These are phyloP conservation scores for Cynoglossus semilaevis DNA, from an alignment of 2,113 vertebrate species.

Conservation along the genomic window DNA sequence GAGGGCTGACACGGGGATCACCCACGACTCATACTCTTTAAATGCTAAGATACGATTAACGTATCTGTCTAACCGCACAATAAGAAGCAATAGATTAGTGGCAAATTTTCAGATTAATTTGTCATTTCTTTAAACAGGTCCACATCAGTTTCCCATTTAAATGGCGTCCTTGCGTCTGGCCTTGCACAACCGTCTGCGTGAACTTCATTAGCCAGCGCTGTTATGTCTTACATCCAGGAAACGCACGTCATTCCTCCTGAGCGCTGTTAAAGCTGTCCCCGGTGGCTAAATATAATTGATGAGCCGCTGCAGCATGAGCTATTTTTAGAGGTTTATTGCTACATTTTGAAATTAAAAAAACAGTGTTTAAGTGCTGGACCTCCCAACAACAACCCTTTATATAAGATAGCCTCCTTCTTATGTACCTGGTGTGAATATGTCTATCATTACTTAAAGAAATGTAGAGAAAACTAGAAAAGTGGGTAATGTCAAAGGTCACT, in stretches of 20 bases:
- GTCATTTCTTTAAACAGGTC: background rate
- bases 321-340: constrained; percentile 65
- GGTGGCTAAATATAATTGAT: constrained; percentile 60
- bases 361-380: constrained; percentile 47
- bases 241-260: constrained; percentile 45
- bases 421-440: constrained; percentile 3
- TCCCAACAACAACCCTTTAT: constrained; percentile 48
- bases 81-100: too few relatives aligned
- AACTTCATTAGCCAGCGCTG: constrained; percentile 58
- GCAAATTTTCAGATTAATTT: too few relatives aligned
- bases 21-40: too few relatives aligned
- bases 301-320: constrained; percentile 50
- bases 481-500: too few relatives aligned
- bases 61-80: too few relatives aligned
- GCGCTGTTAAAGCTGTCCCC: constrained; percentile 57
- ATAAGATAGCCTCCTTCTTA: constrained; percentile 28
- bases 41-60: too few relatives aligned
- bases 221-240: constrained; percentile 53
- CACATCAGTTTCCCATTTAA: constrained; percentile 11
- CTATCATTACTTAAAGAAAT: too few relatives aligned
- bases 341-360: constrained; percentile 33
- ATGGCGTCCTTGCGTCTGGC: constrained; percentile 42
- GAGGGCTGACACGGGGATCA: too few relatives aligned
- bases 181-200: constrained; percentile 37
- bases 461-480: too few relatives aligned